Percentiles rank a stretch among this genome's conserved stretches.
Conservation (phyloP, 2,888 invertebrate genomes). For the Drosophila limbata region DNA sequence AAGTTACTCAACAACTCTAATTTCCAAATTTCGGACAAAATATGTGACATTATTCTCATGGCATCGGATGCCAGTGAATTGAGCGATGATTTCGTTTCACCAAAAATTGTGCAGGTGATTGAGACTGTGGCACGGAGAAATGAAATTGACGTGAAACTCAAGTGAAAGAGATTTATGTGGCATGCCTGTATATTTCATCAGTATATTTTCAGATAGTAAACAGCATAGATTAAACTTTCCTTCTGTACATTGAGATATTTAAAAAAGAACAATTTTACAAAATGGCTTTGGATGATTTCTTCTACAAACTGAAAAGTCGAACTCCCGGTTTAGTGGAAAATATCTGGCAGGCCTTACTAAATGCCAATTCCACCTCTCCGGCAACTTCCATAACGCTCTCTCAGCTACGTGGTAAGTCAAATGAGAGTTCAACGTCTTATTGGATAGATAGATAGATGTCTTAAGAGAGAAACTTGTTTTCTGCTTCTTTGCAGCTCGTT, state of each 20-base stretch:
- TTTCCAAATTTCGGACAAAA: no score
- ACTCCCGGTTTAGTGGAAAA: conserved; percentile 40
- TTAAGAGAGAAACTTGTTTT: background rate
- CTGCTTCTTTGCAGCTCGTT: conserved; percentile 38
- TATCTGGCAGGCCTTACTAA: conserved; percentile 35
- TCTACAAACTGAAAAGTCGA: conserved; percentile 36
- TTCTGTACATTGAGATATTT: background rate
- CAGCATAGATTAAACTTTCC: conserved; percentile 1
- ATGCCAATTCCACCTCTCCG: conserved; percentile 36
- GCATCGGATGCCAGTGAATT: no score
- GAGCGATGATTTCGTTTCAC: no score
- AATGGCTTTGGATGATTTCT: conserved; percentile 50
- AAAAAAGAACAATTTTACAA: background rate
- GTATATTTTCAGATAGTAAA: conserved; percentile 7
- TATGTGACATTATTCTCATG: no score
- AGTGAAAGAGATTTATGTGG: no score
- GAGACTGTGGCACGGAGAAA: no score
- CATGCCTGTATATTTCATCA: conserved; percentile 32
- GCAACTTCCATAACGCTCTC: conserved; percentile 49
- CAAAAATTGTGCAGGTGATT: no score
- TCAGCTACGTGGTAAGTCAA: conserved; percentile 61
- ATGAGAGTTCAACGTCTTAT: background rate
- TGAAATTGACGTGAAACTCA: no score
- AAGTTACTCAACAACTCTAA: no score
- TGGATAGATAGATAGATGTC: background rate